A percentile compares a stretch with the other conserved stretches of the same genome.
phyloP scores from a whole-genome alignment of 2,888 invertebrate genomes.

The Mermis nigrescens region DNA sequence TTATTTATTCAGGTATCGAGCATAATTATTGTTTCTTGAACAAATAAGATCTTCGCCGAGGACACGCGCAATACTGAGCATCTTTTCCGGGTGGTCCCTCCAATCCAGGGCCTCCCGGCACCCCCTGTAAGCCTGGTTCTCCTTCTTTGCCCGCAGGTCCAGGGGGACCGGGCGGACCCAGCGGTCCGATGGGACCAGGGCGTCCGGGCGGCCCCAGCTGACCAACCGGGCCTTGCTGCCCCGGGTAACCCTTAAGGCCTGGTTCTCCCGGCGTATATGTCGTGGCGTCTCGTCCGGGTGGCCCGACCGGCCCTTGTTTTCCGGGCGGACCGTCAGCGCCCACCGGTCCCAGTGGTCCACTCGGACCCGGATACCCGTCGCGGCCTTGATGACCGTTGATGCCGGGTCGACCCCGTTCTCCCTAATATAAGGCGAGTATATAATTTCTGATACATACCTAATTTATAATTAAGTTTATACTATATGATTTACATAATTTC shows the following conservation, averaged over 20 bases:
- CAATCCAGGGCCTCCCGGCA: not conserved
- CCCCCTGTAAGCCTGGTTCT: not conserved
- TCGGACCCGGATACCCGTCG: not conserved
- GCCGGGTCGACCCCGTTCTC: not conserved
- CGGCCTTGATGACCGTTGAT: not conserved
- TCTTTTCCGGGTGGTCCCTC: not conserved
- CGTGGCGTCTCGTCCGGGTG: not conserved
- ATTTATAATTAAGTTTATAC: too few species aligned
- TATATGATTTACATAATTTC: too few species aligned
- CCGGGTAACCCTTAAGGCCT: not conserved
- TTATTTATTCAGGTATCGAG: too few species aligned
- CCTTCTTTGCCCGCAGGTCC: not conserved
- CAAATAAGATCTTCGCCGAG: not conserved
- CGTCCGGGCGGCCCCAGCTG: not conserved
- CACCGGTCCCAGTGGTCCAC: not conserved
- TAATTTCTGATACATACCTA: too few species aligned
- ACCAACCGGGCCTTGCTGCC: not conserved
- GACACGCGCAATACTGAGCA: not conserved
- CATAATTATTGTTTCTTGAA: not conserved
- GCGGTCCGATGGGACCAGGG: not conserved
- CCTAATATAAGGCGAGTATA: too few species aligned
- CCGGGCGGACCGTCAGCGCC: not conserved
- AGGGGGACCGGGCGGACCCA: not conserved
- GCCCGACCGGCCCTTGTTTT: not conserved
- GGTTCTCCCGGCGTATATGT: not conserved